Evolutionary conservation across 2,888 invertebrate genomes (phyloP), one percentile per base, ranked within the genome.

Genomic region (Cataglyphis altisquamis): DNA sequence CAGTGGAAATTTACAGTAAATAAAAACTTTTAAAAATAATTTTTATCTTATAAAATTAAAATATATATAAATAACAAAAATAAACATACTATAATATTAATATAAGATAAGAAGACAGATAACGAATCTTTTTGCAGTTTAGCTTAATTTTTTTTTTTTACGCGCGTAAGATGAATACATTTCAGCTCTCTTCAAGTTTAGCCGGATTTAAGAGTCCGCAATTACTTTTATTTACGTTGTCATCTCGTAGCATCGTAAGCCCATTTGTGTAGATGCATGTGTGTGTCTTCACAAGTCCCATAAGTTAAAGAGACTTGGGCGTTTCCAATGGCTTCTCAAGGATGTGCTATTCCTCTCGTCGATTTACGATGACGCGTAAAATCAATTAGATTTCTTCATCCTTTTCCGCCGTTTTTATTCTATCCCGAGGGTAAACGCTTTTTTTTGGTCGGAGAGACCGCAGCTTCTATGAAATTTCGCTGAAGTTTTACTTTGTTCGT

Each of bases 401-500:
- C 52, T 52, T 36, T 36, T 72, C 39, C 36, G 10, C 3, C 66
- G 36, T 64, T 52, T 64, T 48, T 66, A 52, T 39, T 52, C 18
- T 52, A 66, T 66, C 48, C 36, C 36, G 52, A 64, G 48, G 21
- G 36, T 18, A 36, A 75, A 21, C 52, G 25, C 52, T 66, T 66
- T 52, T 66, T 12, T 75, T 3, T 12, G 18, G 1, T 18, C 25
- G 21, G 21, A 48, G 10, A 15, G 21, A 39, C 8, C 52, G 15
- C 32, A 70, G 45, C 39, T 39, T 62, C n/a, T 39, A 64, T 75
- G 78, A 83, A 90, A 60, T 60, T 62, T 41, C 29, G 29, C 68
- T 72, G 45, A 82, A 89, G 81, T 84, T 87, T 81, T 80, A 74
- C 82, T 85, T 74, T 39, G 80, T 85, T 87, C 83, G 75, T 85